Base-by-base conservation (phyloP, 2,888 invertebrate genomes). In the Chloroclysta siterata region DNA sequence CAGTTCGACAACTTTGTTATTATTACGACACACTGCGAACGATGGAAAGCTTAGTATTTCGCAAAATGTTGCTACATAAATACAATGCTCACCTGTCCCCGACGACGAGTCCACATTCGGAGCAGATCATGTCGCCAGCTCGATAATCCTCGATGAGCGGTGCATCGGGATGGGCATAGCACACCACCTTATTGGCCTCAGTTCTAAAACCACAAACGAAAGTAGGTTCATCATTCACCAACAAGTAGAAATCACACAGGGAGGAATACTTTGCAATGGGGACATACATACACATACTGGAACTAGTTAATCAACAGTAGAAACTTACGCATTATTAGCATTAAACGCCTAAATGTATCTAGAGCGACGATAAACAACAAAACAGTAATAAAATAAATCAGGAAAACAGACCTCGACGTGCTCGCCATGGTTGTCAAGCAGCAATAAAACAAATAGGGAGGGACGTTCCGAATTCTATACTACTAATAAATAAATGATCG, bases 81-180 rank as follows among this genome's bases (percentile, higher is more conserved):
- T 1, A 79, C 76, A 72, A 71, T 69, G 68, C 68, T 85, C 93
- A 97, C 98, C 98, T 95, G 93, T 99, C 99, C 13, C 99, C 99
- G 28, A 99, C 99, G 54, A 99, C 99, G 64, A 99, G 94, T n/a
- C 99, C 99, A 94, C 99, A 99, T 93, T 99, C 98, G 33, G 99
- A 98, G 87, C 99, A 99, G 79, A 99, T 98, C 95, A 99, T 97
- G 93, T 99, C 99, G 41, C 99, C 99, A 69, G 99, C 99, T 80
- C 99, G 95, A 88, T 99, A 99, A 89, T 99, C 99, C 89, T 99
- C 99, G 77, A 99, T 97, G 56, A 99, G 94, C 53, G 97, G 96
- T 14, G 99, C 97, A 85, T 99, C 98, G 70, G 99, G 99, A 93
- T 99, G 99, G 68, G 97, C 96, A 88, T 96, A 96, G 86, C 99